Conservation (phyloP, 2,888 invertebrate genomes). For the Pseudeuparius sepicola region DNA sequence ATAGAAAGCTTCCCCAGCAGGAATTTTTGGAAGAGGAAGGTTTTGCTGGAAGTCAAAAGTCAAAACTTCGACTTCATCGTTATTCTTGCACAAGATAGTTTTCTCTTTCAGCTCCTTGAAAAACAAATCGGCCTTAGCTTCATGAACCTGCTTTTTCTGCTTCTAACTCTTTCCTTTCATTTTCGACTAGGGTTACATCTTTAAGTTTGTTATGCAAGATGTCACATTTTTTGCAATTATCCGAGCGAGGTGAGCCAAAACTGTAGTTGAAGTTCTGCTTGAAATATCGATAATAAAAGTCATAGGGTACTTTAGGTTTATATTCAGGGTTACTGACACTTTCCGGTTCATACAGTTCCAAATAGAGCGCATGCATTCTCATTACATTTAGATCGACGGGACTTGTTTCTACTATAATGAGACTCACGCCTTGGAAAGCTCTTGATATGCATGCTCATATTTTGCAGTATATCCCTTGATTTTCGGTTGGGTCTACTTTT, state of each 20-base stretch:
- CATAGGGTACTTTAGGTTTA: slow-evolving; percentile 12
- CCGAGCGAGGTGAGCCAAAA: slow-evolving; percentile 12
- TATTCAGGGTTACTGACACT: slow-evolving; percentile 5
- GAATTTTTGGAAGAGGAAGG: slow-evolving; percentile 20
- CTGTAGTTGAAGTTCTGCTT: slow-evolving; percentile 12
- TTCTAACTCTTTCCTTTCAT: slow-evolving; percentile 7
- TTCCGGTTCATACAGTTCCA: slow-evolving; percentile 13
- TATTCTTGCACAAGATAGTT: slow-evolving; percentile 17
- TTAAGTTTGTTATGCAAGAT: slow-evolving; percentile 10
- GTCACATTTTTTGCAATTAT: slow-evolving; percentile 11
- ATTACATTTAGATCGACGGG: slow-evolving; percentile 7
- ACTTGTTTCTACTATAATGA: slow-evolving; percentile 12
- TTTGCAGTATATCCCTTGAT: slow-evolving; percentile 8
- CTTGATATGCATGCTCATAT: slow-evolving; percentile 10
- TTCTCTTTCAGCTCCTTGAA: slow-evolving; percentile 20
- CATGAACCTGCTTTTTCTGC: slow-evolving; percentile 15
- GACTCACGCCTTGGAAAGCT: slow-evolving; percentile 14
- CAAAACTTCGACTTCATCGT: slow-evolving; percentile 20
- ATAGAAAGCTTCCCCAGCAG: slow-evolving; percentile 23
- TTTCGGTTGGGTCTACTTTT: slow-evolving; percentile 11
- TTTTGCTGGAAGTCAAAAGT: slow-evolving; percentile 25
- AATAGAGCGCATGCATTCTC: slow-evolving; percentile 11
- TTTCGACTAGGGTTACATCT: slow-evolving; percentile 11
- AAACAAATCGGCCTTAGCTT: slow-evolving; percentile 21
- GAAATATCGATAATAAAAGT: slow-evolving; percentile 13